These are phyloP conservation scores for Drosophila subsilvestris DNA, from an alignment of 2,888 invertebrate genomes.

Conservation along the genomic window DNA sequence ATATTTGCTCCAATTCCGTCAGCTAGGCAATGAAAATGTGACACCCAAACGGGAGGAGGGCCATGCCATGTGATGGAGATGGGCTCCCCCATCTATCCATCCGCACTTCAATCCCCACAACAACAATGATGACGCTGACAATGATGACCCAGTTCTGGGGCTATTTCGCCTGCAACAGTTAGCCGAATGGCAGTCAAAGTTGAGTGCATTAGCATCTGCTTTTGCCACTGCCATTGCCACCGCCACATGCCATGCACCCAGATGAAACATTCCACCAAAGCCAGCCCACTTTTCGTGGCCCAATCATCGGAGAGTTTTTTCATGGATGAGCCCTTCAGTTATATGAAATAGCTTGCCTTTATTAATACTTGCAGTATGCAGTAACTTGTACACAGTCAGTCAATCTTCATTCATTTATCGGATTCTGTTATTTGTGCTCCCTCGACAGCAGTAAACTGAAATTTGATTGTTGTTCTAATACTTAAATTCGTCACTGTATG, in stretches of 20 bases:
- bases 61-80: slow-evolving; percentile 5
- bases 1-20: slow-evolving; percentile 72
- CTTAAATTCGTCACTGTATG: no score
- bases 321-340: not conserved
- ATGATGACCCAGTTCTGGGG: slow-evolving; percentile 62
- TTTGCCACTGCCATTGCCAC: slow-evolving; percentile 11
- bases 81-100: slow-evolving; percentile 46
- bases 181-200: slow-evolving; percentile 43
- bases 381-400: no score
- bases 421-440: no score
- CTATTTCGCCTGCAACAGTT: slow-evolving; percentile 28
- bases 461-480: no score
- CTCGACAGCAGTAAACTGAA: no score
- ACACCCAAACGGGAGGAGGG: slow-evolving; percentile 45
- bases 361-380: no score
- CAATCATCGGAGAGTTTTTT: slow-evolving; percentile 30
- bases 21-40: slow-evolving; percentile 65
- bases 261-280: slow-evolving; percentile 23
- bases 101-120: slow-evolving; percentile 51
- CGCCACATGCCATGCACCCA: not conserved
- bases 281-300: slow-evolving; percentile 26
- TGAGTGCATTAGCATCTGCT: slow-evolving; percentile 44
- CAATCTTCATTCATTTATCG: no score
- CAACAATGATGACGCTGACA: slow-evolving; percentile 40
- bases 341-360: not conserved